Conservation (phyloP, 2,797 vertebrate species). For the Coluber constrictor region DNA sequence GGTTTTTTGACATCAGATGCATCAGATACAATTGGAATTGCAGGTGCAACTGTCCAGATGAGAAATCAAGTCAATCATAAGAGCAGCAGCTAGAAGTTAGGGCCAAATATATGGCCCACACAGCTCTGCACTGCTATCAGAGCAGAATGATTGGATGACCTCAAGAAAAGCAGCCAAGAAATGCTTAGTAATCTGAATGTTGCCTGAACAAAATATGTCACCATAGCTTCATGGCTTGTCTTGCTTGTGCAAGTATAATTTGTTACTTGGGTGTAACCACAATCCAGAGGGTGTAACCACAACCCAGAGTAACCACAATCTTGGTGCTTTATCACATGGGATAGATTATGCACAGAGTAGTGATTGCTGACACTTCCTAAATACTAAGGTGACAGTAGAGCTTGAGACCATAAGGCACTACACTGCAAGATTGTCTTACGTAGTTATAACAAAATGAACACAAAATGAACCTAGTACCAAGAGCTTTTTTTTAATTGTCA, state of each 20-base stretch:
- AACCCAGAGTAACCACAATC: not conserved
- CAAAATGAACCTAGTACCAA: slow-evolving; percentile 5
- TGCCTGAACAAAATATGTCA: not conserved
- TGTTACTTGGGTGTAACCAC: no score
- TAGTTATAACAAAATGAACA: not conserved
- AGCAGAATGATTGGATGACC: not conserved
- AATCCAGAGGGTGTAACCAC: no score
- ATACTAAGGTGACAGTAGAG: not conserved
- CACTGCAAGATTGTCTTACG: not conserved
- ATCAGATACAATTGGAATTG: not conserved
- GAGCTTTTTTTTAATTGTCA: slow-evolving; percentile 19
- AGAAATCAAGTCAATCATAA: not conserved
- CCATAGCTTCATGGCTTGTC: not conserved
- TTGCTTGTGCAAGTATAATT: not conserved
- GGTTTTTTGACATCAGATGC: not conserved
- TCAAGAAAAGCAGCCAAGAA: not conserved
- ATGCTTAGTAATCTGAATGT: not conserved
- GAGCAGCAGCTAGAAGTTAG: not conserved
- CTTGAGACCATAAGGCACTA: not conserved
- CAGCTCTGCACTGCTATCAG: not conserved
- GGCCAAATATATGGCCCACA: not conserved
- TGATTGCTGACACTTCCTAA: not conserved
- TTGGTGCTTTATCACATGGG: not conserved
- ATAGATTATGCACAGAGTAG: not conserved
- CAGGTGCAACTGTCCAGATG: not conserved